These are phyloP conservation scores for Lutjanus argentimaculatus DNA, from an alignment of 2,797 vertebrate genomes.

Conservation along the genomic window DNA sequence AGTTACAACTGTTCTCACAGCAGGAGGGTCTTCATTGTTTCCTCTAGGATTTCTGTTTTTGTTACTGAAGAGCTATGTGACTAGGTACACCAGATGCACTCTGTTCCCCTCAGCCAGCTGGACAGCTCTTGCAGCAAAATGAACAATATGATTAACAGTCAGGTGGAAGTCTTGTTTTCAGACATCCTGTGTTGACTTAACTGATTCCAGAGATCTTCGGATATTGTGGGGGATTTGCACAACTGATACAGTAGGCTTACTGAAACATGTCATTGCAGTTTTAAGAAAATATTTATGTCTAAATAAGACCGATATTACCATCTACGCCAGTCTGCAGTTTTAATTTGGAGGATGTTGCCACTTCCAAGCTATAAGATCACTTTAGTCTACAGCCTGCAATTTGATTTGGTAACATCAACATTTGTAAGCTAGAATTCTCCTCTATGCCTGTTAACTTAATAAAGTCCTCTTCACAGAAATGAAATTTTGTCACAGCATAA, in stretches of 20 bases:
- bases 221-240: conserved; percentile 5
- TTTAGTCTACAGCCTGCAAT: not conserved
- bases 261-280: not conserved
- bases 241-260: not conserved
- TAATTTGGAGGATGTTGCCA: not conserved
- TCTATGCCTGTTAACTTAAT: conserved; percentile 10
- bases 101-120: conserved; percentile 17
- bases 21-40: conserved; percentile 7
- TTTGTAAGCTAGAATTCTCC: not conserved
- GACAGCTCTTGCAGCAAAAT: conserved; percentile 10
- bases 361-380: not conserved
- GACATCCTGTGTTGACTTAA: conserved; percentile 9
- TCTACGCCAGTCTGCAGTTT: not conserved
- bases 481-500: not conserved
- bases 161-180: conserved; percentile 5
- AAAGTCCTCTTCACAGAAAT: conserved; percentile 3
- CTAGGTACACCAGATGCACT: conserved; percentile 1
- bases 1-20: conserved; percentile 19
- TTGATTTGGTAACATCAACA: conserved; percentile 9
- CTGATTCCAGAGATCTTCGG: not conserved
- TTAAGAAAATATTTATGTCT: conserved; percentile 5
- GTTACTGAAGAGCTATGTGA: not conserved
- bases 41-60: not conserved
- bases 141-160: conserved; percentile 17
- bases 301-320: not conserved